phyloP scores from a whole-genome alignment of 1,140 invertebrate species.

The Chymomyza costata region DNA sequence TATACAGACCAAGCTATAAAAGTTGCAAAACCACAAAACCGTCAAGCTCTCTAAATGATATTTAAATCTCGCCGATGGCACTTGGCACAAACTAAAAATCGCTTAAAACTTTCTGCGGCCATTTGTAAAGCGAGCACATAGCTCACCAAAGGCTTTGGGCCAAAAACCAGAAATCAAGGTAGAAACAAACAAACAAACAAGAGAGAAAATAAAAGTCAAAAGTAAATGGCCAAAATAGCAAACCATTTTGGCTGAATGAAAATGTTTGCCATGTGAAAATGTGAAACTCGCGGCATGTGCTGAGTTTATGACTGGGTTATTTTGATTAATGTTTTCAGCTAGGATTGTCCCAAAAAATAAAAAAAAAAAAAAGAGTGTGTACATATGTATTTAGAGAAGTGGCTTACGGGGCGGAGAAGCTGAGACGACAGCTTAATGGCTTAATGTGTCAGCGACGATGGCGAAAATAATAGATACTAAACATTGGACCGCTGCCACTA shows the following conservation, averaged over 20 bases:
- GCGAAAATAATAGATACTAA: too few relatives aligned
- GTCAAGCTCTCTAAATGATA: too few relatives aligned
- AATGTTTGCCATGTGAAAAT: conserved; percentile 10
- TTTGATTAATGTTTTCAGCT: conserved; percentile 48
- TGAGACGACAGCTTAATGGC: conserved; percentile 13
- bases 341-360: too few relatives aligned
- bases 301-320: conserved; percentile 47
- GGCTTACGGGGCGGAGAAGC: neutral
- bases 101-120: conserved; percentile 41
- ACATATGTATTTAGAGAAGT: too few relatives aligned
- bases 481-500: too few relatives aligned
- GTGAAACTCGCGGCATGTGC: too few relatives aligned
- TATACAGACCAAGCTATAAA: too few relatives aligned
- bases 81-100: conserved; percentile 35
- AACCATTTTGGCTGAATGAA: conserved; percentile 35
- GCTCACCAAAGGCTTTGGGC: conserved; percentile 26
- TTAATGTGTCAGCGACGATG: too few relatives aligned
- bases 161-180: conserved; percentile 44
- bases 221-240: too few relatives aligned
- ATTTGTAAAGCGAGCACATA: conserved; percentile 22
- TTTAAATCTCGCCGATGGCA: conserved; percentile 3
- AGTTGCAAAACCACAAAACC: too few relatives aligned
- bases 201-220: conserved; percentile 17
- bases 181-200: conserved; percentile 1
- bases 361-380: too few relatives aligned